phyloP scores from a whole-genome alignment of 2,113 vertebrate species.

The Mastomys coucha region DNA sequence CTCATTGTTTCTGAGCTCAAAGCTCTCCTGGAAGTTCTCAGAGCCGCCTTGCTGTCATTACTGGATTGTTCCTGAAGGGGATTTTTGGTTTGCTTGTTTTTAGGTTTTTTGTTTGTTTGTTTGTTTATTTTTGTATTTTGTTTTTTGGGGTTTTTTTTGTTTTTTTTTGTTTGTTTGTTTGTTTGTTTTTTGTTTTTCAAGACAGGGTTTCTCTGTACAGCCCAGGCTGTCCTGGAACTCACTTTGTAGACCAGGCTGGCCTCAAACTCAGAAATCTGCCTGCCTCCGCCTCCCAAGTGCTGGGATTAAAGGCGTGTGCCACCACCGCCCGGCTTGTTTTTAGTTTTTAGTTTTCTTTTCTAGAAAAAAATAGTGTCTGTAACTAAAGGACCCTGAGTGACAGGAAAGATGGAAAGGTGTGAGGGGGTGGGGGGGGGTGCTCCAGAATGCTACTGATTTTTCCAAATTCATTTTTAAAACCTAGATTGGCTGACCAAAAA shows the following conservation, averaged over 20 bases:
- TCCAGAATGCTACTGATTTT: constrained; percentile 48
- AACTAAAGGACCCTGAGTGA: not conserved
- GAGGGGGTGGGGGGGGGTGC: not conserved
- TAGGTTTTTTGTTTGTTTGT: no score
- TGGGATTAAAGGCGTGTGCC: no score
- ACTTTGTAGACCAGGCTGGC: no score
- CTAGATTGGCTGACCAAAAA: constrained; percentile 37
- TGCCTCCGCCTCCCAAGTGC: no score
- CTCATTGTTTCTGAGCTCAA: constrained; percentile 36
- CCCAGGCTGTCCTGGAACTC: no score
- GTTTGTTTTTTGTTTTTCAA: no score
- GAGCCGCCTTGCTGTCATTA: not conserved
- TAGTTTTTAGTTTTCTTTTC: not conserved
- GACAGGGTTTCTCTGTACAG: no score
- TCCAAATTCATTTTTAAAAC: constrained; percentile 62
- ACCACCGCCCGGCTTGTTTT: not conserved
- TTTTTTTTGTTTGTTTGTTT: no score
- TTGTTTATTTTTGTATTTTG: no score
- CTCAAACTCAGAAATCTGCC: no score
- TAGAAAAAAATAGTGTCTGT: constrained; percentile 44
- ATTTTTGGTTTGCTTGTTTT: not conserved
- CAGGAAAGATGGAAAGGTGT: not conserved
- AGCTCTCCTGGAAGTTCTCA: constrained; percentile 60
- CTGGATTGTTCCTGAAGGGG: not conserved
- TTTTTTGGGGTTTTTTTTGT: no score